Evolutionary conservation across 2,113 vertebrate species (phyloP), one percentile per base, ranked within the genome.

Genomic region (Cacatua alba): DNA sequence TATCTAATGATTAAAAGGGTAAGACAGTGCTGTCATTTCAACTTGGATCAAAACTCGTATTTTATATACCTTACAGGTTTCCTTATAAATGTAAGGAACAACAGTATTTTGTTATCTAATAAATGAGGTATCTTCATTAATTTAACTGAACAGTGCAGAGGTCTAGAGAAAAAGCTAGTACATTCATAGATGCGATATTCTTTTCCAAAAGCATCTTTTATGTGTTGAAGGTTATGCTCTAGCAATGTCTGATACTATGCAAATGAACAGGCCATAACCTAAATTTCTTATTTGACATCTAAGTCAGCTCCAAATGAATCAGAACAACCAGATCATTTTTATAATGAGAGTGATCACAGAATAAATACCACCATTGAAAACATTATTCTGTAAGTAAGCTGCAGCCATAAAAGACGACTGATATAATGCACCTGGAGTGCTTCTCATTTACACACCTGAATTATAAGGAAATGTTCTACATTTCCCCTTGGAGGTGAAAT

Each of bases 1-100:
- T 67, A 82, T 24, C 69, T 87, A 95, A 96, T 70, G 80, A 95
- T 92, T 91, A 92, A 96, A 92, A 94, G 78, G 68, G 63, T 94
- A 94, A 92, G 94, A 96, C 89, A 94, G 65, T 62, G 52, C 88
- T 95, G 96, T 96, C 91, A 65, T 92, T 92, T 95, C 86, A 91
- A 63, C 78, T 95, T 87, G 65, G 67, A 94, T 96, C 95, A 95
- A 94, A 87, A 67, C n/a, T 86, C 63, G 65, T 37, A 70, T 87
- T 89, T 87, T 77, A 62, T 46, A 35, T 85, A 95, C 70, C 81
- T 94, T 91, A 78, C 48, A 76, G 51, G 62, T 80, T 55, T 84
- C 71, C 72, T 72, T 39, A 84, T 51, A 89, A 91, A 92, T 26
- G 35, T 43, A 93, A 94, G 44, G 72, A 91, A 67, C 71, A 93